Conservation (phyloP, 2,797 vertebrate genomes). For the Periparus ater region DNA sequence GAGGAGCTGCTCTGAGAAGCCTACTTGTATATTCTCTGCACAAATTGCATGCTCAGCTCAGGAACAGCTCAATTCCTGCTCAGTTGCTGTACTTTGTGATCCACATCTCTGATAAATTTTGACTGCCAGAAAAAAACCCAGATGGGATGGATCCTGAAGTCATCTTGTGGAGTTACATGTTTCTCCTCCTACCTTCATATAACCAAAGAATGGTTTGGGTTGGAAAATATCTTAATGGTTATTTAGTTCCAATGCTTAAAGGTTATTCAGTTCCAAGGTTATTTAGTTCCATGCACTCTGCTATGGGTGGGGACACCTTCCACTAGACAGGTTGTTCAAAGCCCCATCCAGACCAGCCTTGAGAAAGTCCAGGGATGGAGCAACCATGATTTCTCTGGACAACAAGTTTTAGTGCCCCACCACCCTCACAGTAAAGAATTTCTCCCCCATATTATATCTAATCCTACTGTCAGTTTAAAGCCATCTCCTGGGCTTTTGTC, state of each 20-base stretch:
- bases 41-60: no score
- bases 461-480: neutral
- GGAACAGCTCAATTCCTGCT: neutral
- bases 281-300: no score
- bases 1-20: neutral
- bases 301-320: neutral
- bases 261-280: neutral
- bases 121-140: neutral
- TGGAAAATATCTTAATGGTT: neutral
- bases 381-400: neutral
- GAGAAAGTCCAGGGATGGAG: no score
- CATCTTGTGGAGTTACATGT: neutral
- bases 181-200: neutral
- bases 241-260: neutral
- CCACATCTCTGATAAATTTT: neutral
- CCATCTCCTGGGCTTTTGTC: neutral
- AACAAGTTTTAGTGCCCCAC: neutral
- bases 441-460: neutral
- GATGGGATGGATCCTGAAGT: neutral
- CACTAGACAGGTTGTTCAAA: neutral
- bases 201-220: neutral
- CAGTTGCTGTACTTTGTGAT: neutral
- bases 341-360: neutral
- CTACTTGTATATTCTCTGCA: fast-evolving
- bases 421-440: neutral